These are phyloP conservation scores for Tolmerus cingulatus DNA, from an alignment of 2,888 invertebrate species.

Conservation along the genomic window DNA sequence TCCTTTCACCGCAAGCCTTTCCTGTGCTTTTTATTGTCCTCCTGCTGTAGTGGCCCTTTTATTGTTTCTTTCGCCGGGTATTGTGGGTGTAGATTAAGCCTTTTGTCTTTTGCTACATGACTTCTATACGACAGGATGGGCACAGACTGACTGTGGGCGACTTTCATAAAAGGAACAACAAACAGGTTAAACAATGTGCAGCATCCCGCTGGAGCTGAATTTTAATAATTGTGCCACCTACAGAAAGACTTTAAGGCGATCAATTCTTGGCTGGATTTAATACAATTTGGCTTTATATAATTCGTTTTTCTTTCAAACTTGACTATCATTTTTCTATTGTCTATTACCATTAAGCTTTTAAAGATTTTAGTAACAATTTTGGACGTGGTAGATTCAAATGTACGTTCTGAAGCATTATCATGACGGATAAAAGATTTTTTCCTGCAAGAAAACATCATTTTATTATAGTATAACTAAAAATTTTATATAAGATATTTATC, in stretches of 20 bases:
- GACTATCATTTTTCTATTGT: neutral
- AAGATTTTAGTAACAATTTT: too few species aligned
- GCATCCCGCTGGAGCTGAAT: neutral
- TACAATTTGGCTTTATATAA: neutral
- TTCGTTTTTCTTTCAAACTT: neutral
- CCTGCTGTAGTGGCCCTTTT: conserved; percentile 3
- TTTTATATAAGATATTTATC: too few species aligned
- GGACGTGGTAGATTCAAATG: too few species aligned
- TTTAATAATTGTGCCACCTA: conserved; percentile 31
- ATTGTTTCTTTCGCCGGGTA: conserved; percentile 24
- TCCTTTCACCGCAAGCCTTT: conserved; percentile 17
- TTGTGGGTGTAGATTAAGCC: conserved; percentile 32
- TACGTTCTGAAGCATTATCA: too few species aligned
- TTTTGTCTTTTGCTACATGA: conserved; percentile 35
- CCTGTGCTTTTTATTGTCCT: neutral
- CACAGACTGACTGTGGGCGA: conserved; percentile 17
- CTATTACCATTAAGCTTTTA: too few species aligned
- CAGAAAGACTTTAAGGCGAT: neutral
- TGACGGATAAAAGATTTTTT: too few species aligned
- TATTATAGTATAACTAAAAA: too few species aligned
- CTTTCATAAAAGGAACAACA: conserved; percentile 12
- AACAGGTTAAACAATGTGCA: conserved; percentile 13
- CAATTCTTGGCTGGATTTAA: neutral
- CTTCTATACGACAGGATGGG: conserved; percentile 30
- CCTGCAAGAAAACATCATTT: too few species aligned